A percentile compares a stretch with the other conserved stretches of the same genome.
phyloP scores from a whole-genome alignment of 2,888 invertebrate species.

The Apotomis betuletana region DNA sequence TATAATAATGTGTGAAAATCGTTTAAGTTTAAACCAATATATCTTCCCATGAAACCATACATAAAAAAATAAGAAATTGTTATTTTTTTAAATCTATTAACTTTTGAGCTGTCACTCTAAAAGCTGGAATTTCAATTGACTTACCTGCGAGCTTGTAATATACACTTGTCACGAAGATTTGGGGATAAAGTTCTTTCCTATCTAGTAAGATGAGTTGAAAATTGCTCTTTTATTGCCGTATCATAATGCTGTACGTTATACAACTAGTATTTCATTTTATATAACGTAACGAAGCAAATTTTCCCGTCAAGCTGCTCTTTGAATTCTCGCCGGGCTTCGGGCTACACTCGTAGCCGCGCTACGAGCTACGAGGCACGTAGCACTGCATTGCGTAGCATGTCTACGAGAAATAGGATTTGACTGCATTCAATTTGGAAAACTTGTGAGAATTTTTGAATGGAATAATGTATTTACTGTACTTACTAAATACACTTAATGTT shows the following conservation, averaged over 20 bases:
- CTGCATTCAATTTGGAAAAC: constrained; percentile 21
- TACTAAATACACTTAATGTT: too few relatives aligned
- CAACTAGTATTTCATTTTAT: neutral
- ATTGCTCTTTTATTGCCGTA: neutral
- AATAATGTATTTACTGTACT: too few relatives aligned
- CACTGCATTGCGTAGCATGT: constrained; percentile 32
- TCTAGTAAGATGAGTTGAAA: too few relatives aligned
- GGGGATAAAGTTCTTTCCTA: too few relatives aligned
- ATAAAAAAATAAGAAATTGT: neutral
- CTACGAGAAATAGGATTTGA: constrained; percentile 21
- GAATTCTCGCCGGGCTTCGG: constrained; percentile 19
- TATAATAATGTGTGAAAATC: too few relatives aligned
- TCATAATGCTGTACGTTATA: neutral
- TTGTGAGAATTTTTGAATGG: neutral
- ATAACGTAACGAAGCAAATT: constrained; percentile 9
- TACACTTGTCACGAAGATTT: too few relatives aligned
- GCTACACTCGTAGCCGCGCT: constrained; percentile 26
- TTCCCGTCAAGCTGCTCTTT: constrained; percentile 3
- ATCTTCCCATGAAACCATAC: too few relatives aligned
- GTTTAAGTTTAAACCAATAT: too few relatives aligned
- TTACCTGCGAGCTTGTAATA: too few relatives aligned
- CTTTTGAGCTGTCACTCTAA: too few relatives aligned
- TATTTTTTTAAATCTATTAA: too few relatives aligned
- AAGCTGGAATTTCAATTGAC: too few relatives aligned
- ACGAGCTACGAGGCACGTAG: constrained; percentile 26